Base-by-base conservation (phyloP, 2,888 invertebrate species). In the Lampropteryx suffumata region DNA sequence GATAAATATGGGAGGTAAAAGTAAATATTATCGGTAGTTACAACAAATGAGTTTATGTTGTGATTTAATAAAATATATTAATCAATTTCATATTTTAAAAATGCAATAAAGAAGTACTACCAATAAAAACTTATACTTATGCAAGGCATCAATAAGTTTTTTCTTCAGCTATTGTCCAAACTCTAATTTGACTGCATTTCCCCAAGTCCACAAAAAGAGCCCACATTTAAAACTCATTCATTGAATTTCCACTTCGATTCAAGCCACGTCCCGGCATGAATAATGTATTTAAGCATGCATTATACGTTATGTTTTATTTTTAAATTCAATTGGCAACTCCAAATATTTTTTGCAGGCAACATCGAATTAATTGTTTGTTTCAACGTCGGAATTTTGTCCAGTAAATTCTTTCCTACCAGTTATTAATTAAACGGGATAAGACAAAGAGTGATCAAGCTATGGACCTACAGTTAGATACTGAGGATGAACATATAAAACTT, bases 241-340 rank as follows among this genome's bases (percentile, higher is more conserved):
- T 55, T 52, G 52, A 59, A 50, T 58, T 58, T 58, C 47, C 37
- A 58, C 32, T 48, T 45, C 36, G 21, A 55, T 55, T 51, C 57
- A 37, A 53, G 11, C 29, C 49, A 50, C 50, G 55, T 49, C 41
- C 34, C 17, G 27, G 33, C 17, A 29, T 61, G 57, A 59, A 59
- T 61, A 54, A 61, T 61, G 48, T 48, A 61, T 59, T 55, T 36
- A 45, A 29, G 11, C 13, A 21, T 21, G 36, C 56, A 50, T 50
- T 56, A 54, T 47, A 34, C 41, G 45, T 48, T 39, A 29, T 46
- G 42, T 57, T 55, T 59, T 52, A 40, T 57, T 55, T 61, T 57
- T 51, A 51, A 55, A 48, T 55, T 52, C 56, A 50, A 55, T 51
- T 53, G 44, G 30, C 44, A 27, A 35, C 30, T 48, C 28, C 28